Conservation (phyloP, 2,113 vertebrate species). For the Gopherus evgoodei region DNA sequence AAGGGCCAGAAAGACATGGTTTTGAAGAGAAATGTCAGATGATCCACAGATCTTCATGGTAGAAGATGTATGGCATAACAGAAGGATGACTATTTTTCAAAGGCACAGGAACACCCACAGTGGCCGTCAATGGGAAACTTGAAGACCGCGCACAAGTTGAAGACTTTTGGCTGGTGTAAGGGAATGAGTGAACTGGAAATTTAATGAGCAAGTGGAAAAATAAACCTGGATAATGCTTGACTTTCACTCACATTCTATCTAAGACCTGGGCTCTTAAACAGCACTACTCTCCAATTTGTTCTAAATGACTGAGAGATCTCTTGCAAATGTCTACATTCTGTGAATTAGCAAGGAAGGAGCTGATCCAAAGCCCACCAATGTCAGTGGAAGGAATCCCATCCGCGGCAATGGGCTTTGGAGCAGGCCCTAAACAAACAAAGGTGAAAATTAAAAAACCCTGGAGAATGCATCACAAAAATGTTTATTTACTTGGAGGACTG, state of each 20-base stretch:
- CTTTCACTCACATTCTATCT: conserved; percentile 49
- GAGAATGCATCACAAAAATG: neutral
- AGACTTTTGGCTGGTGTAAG: neutral
- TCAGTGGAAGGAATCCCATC: conserved; percentile 9
- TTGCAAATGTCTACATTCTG: conserved; percentile 28
- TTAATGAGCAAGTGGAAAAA: conserved; percentile 8
- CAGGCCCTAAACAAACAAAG: conserved; percentile 13
- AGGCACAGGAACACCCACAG: neutral
- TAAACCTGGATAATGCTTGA: conserved; percentile 55
- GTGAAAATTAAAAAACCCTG: neutral
- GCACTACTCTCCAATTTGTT: conserved; percentile 36
- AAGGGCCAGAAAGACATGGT: neutral
- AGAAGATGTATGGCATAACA: neutral
- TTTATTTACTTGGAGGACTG: neutral
- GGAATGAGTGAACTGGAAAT: conserved; percentile 34
- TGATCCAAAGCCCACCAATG: neutral
- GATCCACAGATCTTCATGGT: neutral
- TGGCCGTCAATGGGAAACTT: neutral
- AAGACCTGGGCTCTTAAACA: conserved; percentile 22
- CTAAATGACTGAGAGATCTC: neutral
- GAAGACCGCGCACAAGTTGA: neutral
- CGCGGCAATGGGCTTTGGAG: neutral
- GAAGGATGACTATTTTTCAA: conserved; percentile 11
- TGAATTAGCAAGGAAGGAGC: conserved; percentile 31
- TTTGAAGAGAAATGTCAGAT: neutral